These are phyloP conservation scores for Parnassius smintheus DNA, from an alignment of 2,888 invertebrate genomes.

Conservation along the genomic window DNA sequence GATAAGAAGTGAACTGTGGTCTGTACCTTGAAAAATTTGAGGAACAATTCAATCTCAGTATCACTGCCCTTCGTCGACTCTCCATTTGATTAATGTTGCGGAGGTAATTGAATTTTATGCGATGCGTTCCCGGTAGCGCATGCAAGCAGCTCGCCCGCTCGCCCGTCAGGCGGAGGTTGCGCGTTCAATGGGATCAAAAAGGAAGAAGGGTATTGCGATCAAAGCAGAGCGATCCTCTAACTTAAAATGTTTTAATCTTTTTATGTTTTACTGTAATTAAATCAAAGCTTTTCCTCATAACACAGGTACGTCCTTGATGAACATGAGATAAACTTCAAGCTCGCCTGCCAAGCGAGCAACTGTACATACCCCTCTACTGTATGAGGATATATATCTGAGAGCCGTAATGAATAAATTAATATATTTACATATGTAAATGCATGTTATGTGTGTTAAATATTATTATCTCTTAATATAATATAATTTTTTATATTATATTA, in stretches of 20 bases:
- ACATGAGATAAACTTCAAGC: not conserved
- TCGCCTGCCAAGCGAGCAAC: no score
- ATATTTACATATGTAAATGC: no score
- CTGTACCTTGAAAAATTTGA: conserved; percentile 23
- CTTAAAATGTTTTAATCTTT: not conserved
- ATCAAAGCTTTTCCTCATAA: conserved; percentile 1
- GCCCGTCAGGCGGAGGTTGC: conserved; percentile 3
- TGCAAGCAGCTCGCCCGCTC: conserved; percentile 29
- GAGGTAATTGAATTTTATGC: conserved; percentile 22
- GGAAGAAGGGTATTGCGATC: not conserved
- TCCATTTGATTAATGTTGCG: conserved; percentile 20
- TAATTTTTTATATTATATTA: no score
- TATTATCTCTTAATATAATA: no score
- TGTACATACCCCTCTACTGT: no score
- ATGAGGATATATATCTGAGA: no score
- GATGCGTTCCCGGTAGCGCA: conserved; percentile 30
- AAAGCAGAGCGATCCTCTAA: not conserved
- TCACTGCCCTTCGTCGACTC: not conserved
- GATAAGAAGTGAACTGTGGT: conserved; percentile 31
- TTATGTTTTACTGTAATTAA: conserved; percentile 6
- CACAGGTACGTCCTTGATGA: not conserved
- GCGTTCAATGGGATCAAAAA: no score
- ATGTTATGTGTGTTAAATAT: no score
- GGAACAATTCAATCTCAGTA: conserved; percentile 2
- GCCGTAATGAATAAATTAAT: no score